Evolutionary conservation across 2,888 invertebrate species (phyloP).

Genomic region (Sialis fuliginosa): DNA sequence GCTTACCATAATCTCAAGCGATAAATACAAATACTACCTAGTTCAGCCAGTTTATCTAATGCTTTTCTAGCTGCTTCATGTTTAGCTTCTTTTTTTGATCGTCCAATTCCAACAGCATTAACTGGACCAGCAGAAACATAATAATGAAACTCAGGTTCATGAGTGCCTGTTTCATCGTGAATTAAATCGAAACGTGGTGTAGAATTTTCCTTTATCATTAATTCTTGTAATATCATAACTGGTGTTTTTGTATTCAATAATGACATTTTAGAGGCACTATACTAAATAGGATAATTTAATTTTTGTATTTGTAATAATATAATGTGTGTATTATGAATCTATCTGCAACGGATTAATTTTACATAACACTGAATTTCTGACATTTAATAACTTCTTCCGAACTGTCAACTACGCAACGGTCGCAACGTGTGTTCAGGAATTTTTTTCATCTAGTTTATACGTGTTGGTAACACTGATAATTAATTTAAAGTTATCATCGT

Average conservation of each 20-base stretch:
- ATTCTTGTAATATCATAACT: constrained; percentile 29
- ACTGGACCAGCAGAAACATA: constrained; percentile 19
- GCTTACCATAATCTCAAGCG: no score
- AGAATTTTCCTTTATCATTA: constrained; percentile 21
- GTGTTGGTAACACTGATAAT: no score
- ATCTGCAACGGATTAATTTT: no score
- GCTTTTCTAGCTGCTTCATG: constrained; percentile 24
- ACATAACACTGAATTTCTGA: no score
- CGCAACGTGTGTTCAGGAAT: no score
- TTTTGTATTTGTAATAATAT: no score
- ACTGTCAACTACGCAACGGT: no score
- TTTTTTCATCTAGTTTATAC: no score
- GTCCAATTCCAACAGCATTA: constrained; percentile 19
- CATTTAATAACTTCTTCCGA: no score
- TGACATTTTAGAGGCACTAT: background rate
- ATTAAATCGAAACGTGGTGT: constrained; percentile 24
- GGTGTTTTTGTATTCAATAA: constrained; percentile 20
- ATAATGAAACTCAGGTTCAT: constrained; percentile 18
- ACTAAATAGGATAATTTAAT: no score
- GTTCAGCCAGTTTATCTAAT: constrained; percentile 17
- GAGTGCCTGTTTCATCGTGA: constrained; percentile 19
- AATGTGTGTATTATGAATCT: no score
- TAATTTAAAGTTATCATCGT: no score
- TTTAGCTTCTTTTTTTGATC: constrained; percentile 27
- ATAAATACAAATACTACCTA: constrained; percentile 3